A percentile compares a stretch with the other conserved stretches of the same genome.
phyloP scores from a whole-genome alignment of 2,888 invertebrate genomes.

The Cylindroiulus punctatus region DNA sequence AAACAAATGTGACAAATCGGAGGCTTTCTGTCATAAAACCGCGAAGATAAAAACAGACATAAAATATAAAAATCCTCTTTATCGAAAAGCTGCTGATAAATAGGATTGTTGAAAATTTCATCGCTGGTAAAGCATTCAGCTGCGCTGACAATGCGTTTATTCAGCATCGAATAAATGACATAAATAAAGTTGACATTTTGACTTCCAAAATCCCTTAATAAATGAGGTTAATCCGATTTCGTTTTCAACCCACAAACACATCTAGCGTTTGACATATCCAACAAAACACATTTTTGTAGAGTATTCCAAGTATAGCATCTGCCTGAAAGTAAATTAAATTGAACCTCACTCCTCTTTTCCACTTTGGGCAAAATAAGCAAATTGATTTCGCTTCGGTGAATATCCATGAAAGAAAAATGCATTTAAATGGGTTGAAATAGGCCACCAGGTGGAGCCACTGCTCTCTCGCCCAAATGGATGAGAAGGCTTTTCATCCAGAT shows the following conservation, averaged over 20 bases:
- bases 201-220: neutral
- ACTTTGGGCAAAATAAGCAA: neutral
- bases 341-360: neutral
- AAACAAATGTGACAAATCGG: too few relatives aligned
- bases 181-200: slow-evolving; percentile 4
- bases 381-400: neutral
- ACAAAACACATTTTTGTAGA: neutral
- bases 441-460: neutral
- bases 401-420: neutral
- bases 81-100: neutral
- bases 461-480: too few relatives aligned
- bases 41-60: neutral
- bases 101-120: neutral
- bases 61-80: neutral
- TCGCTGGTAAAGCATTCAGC: neutral
- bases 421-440: neutral
- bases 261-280: neutral
- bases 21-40: neutral
- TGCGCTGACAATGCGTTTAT: neutral
- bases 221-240: neutral
- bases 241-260: neutral
- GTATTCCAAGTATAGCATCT: neutral
- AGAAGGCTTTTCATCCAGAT: neutral
- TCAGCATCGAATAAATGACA: neutral
- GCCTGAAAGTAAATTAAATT: neutral